A percentile compares a stretch with the other conserved stretches of the same genome.
Evolutionary conservation across 1,140 invertebrate genomes (phyloP).

Genomic region (Drosophila jambulina): DNA sequence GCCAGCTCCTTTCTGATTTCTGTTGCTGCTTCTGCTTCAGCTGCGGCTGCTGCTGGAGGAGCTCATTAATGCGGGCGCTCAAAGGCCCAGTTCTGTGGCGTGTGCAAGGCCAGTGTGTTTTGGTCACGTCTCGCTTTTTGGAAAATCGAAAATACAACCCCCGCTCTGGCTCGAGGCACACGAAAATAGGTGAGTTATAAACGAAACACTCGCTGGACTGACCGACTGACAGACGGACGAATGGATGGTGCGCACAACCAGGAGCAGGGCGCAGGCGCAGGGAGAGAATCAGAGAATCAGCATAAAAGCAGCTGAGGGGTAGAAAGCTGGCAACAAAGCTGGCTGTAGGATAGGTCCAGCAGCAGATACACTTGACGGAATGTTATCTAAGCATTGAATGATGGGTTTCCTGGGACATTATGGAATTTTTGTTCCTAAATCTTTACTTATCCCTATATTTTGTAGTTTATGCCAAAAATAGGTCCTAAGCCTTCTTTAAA

Average conservation of each 20-base stretch:
- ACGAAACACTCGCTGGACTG: constrained; percentile 26
- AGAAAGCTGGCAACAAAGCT: constrained; percentile 5
- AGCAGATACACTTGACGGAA: background rate
- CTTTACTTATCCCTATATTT: too few species aligned
- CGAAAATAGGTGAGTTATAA: constrained; percentile 52
- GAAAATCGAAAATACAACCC: constrained; percentile 66
- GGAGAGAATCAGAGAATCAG: constrained; percentile 17
- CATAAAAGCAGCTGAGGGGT: constrained; percentile 1
- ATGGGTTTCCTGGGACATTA: background rate
- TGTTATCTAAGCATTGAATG: background rate
- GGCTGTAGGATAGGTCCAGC: constrained; percentile 26
- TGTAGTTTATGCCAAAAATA: too few species aligned
- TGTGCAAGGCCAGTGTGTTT: constrained; percentile 55
- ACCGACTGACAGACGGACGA: background rate
- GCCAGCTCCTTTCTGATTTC: constrained; percentile 42
- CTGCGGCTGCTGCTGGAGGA: constrained; percentile 39
- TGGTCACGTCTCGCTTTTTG: constrained; percentile 68
- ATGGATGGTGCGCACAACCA: constrained; percentile 26
- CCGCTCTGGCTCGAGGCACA: constrained; percentile 2
- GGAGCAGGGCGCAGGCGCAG: constrained; percentile 37
- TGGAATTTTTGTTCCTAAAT: background rate
- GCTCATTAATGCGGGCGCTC: constrained; percentile 22
- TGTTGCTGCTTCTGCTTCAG: constrained; percentile 31
- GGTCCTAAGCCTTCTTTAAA: too few species aligned
- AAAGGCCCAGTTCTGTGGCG: constrained; percentile 11